Conservation (phyloP, 2,797 vertebrate species). For the Ctenosaura bakeri region DNA sequence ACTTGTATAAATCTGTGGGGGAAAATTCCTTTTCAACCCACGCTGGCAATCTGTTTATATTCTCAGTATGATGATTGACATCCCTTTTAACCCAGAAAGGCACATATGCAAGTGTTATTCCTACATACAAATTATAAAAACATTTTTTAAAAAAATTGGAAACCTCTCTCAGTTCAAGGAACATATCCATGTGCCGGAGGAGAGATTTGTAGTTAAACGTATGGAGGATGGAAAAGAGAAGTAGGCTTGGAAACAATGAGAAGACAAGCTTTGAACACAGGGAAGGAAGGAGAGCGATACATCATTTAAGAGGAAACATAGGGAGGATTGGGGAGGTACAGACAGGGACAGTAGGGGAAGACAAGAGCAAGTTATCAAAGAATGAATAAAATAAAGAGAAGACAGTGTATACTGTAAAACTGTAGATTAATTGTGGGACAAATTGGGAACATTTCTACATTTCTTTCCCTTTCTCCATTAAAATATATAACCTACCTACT, state of each 20-base stretch:
- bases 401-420: neutral
- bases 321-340: conserved; percentile 25
- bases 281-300: conserved; percentile 46
- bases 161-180: conserved; percentile 71
- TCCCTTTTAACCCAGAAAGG: conserved; percentile 78
- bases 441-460: neutral
- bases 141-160: conserved; percentile 55
- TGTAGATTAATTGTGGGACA: neutral
- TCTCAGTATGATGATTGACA: conserved; percentile 79
- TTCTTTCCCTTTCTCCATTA: conserved; percentile 3
- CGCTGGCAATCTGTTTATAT: conserved; percentile 80
- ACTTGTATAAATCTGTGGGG: conserved; percentile 70
- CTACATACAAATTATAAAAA: conserved; percentile 72
- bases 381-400: neutral
- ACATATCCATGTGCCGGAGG: conserved; percentile 74
- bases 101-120: conserved; percentile 78
- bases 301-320: conserved; percentile 43
- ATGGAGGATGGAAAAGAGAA: conserved; percentile 64
- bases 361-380: neutral
- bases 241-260: conserved; percentile 64
- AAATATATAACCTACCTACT: neutral
- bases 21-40: conserved; percentile 80
- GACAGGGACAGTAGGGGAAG: neutral
- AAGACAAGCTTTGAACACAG: neutral
- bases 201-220: conserved; percentile 72